Evolutionary conservation across 1,140 invertebrate species (phyloP).

Genomic region (Bactericera cockerelli): DNA sequence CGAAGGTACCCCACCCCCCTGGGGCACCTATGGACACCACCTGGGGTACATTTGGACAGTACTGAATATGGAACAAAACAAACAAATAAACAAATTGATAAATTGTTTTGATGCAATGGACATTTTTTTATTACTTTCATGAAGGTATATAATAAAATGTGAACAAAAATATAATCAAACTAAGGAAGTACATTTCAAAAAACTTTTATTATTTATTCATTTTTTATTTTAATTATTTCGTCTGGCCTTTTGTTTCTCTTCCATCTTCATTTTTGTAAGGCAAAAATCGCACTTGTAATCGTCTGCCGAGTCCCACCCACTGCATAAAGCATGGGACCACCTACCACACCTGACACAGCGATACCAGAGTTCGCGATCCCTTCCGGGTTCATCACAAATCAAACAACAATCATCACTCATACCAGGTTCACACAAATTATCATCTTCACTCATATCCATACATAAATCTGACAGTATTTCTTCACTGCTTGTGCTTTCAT

Average conservation of each 20-base stretch:
- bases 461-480: slow-evolving; percentile 3
- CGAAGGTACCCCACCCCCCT: slow-evolving; percentile 3
- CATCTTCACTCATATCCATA: slow-evolving; percentile 4
- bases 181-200: slow-evolving; percentile 8
- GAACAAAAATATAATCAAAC: neutral
- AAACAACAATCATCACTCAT: slow-evolving; percentile 12
- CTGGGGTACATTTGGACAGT: slow-evolving; percentile 5
- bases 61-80: neutral
- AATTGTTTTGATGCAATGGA: neutral
- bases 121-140: neutral
- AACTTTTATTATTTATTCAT: neutral
- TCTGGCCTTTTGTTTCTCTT: slow-evolving; percentile 4
- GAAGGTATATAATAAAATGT: neutral
- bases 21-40: neutral
- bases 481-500: slow-evolving; percentile 5
- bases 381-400: slow-evolving; percentile 18
- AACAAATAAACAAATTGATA: neutral
- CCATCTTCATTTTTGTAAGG: slow-evolving; percentile 2
- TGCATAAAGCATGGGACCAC: slow-evolving; percentile 17
- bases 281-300: slow-evolving; percentile 14
- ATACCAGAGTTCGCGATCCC: slow-evolving; percentile 18
- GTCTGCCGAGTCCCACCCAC: slow-evolving; percentile 12
- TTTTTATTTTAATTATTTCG: neutral
- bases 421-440: slow-evolving; percentile 5
- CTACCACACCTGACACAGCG: slow-evolving; percentile 12